A percentile compares a stretch with the other conserved stretches of the same genome.
These are phyloP conservation scores for Acanthopleura granulata DNA, from an alignment of 2,888 invertebrate species.

Conservation along the genomic window DNA sequence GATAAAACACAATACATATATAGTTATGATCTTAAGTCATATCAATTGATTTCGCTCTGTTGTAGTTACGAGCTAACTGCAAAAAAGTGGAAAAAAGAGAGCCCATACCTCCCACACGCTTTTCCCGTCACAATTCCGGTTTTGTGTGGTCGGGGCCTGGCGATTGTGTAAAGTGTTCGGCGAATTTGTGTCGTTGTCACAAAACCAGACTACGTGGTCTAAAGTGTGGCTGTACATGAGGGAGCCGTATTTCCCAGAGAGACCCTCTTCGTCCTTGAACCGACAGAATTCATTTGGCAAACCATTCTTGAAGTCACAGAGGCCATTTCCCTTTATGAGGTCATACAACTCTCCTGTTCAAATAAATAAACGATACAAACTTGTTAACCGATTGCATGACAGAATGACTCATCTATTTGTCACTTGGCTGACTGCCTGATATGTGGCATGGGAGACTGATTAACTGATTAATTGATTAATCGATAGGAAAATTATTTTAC, in stretches of 20 bases:
- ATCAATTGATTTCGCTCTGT: too few species aligned
- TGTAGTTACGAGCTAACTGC: too few species aligned
- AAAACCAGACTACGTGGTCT: conserved; percentile 73
- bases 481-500: too few species aligned
- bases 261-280: conserved; percentile 20
- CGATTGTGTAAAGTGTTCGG: conserved; percentile 71
- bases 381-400: too few species aligned
- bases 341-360: conserved; percentile 21
- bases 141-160: conserved; percentile 77
- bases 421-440: too few species aligned
- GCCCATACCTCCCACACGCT: conserved; percentile 74
- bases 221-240: conserved; percentile 28
- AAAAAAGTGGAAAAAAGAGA: too few species aligned
- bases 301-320: conserved; percentile 22
- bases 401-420: too few species aligned
- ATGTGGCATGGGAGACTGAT: too few species aligned
- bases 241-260: conserved; percentile 22
- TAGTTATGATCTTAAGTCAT: too few species aligned
- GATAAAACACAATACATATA: too few species aligned
- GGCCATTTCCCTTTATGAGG: background rate
- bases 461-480: too few species aligned
- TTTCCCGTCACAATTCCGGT: conserved; percentile 74
- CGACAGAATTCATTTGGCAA: conserved; percentile 29
- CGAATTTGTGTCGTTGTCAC: conserved; percentile 70
- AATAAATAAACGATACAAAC: background rate